Evolutionary conservation across 2,113 vertebrate species (phyloP), one percentile per base, ranked within the genome.

Genomic region (Argyrosomus japonicus): DNA sequence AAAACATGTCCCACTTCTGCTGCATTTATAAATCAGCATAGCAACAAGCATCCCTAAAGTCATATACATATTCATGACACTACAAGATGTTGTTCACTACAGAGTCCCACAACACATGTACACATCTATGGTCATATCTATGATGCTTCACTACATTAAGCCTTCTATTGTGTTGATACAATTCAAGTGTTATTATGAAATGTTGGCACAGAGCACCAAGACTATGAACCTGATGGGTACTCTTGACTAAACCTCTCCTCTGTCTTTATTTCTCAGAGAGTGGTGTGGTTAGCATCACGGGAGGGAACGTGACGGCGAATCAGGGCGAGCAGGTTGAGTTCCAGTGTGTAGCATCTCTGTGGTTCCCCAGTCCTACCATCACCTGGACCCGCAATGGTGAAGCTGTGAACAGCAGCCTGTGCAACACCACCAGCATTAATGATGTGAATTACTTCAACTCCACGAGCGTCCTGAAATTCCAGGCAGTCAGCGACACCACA

Each of bases 301-400:
- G 85, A 47, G 89, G 72, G 48, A 92, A 93, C 54, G 65, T 93
- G 63, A 94, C 93, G 2, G 95, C 93, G 73, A 72, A 0, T 13
- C 86, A 95, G 79, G 96, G 94, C 36, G 57, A 94, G 61, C 91
- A 93, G 88, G 77, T 94, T 69, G 89, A 93, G 70, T 91, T 98
- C 87, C 90, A 91, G 90, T 99, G 97, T 36, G 78, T 65, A 32
- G 93, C 95, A 1, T 15, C 71, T 23, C 94, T 86, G 81, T 99
- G 98, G 97, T 93, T 76, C 67, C 96, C 97, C 0, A 70, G 62
- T 27, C 95, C 97, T 0, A 64, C 82, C 2, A 64, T 99, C 58
- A 90, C 78, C 74, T 99, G 98, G 98, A 92, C 89, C 53, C 18
- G 83, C 57, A 95, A 96, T 18, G 92, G 92, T 17, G 74, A 87